phyloP scores from a whole-genome alignment of 2,113 vertebrate species.

The Phainopepla nitens region DNA sequence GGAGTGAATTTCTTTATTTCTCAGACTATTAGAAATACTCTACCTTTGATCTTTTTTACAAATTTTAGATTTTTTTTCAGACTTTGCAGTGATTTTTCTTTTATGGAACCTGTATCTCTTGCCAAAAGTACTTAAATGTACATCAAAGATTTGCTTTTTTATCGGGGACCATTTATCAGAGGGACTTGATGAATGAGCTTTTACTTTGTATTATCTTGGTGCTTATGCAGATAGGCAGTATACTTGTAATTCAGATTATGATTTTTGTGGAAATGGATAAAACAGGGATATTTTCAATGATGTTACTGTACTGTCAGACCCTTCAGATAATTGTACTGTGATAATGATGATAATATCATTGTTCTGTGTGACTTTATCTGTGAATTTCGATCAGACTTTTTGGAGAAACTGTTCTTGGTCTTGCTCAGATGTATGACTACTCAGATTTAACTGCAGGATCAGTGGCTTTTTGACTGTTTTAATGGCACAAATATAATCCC shows the following conservation, averaged over 20 bases:
- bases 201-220: neutral
- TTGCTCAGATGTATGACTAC: neutral
- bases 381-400: neutral
- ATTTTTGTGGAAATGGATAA: slow-evolving; percentile 1
- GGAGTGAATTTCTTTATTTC: neutral
- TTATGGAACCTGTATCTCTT: neutral
- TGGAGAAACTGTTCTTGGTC: neutral
- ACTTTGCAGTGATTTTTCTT: slow-evolving; percentile 20
- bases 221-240: neutral
- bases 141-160: neutral
- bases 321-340: neutral
- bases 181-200: neutral
- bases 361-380: neutral
- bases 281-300: neutral
- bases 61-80: neutral
- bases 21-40: neutral
- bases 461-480: neutral
- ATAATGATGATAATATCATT: neutral
- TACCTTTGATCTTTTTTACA: neutral
- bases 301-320: neutral
- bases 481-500: neutral
- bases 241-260: neutral
- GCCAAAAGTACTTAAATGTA: neutral
- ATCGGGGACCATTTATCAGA: slow-evolving; percentile 34
- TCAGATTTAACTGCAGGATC: neutral